Percentiles rank a stretch among this genome's conserved stretches.
These are phyloP conservation scores for Drosophila cracens DNA, from an alignment of 2,888 invertebrate species.

Conservation along the genomic window DNA sequence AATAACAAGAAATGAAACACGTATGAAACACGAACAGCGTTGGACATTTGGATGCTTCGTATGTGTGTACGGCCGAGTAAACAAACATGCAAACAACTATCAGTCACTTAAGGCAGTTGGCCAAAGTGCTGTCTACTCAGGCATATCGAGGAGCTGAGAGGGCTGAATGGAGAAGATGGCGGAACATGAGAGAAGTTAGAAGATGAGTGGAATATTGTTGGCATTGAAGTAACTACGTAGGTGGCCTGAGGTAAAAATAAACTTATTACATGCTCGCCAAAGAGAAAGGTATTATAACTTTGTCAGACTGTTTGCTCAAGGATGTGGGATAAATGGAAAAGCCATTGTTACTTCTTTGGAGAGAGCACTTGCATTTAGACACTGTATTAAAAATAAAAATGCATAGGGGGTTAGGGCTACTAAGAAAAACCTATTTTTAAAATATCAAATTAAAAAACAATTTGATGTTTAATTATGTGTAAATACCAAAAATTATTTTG, in stretches of 20 bases:
- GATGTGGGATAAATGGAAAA: slow-evolving; percentile 13
- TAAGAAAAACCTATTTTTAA: neutral
- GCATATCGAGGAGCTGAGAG: neutral
- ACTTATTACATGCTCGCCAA: slow-evolving; percentile 17
- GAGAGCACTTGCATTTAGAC: neutral
- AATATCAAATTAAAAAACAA: neutral
- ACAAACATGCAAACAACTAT: slow-evolving; percentile 79
- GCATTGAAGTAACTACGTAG: slow-evolving; percentile 30
- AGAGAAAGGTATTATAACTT: slow-evolving; percentile 15
- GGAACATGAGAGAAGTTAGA: slow-evolving; percentile 30
- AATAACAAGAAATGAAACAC: slow-evolving; percentile 36
- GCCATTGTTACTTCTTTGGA: neutral
- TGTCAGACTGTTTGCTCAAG: neutral
- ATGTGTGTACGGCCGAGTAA: slow-evolving; percentile 51
- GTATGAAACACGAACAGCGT: slow-evolving; percentile 35
- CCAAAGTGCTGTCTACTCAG: slow-evolving; percentile 51
- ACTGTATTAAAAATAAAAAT: neutral
- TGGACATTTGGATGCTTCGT: slow-evolving; percentile 11
- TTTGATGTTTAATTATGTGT: neutral
- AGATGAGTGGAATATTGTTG: slow-evolving; percentile 21
- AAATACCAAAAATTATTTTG: too few species aligned
- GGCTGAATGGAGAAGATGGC: neutral
- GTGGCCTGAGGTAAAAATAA: slow-evolving; percentile 29
- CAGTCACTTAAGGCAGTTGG: slow-evolving; percentile 74
- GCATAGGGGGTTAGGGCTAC: neutral